These are phyloP conservation scores for Stictocephala bisonia DNA, from an alignment of 2,888 invertebrate species.

Conservation along the genomic window DNA sequence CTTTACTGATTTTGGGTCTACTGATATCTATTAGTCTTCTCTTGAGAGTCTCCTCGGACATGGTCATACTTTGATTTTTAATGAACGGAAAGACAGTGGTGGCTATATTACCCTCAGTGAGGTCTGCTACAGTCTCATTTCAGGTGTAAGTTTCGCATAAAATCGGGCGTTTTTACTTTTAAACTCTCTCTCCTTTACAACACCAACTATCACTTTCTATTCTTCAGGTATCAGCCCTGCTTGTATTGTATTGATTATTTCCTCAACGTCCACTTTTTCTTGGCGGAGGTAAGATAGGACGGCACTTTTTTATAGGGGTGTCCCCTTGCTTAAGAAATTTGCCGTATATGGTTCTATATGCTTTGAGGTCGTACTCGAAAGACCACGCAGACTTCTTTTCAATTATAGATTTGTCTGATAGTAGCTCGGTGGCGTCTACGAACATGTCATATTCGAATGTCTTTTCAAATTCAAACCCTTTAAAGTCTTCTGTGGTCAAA, in stretches of 20 bases:
- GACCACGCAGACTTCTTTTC: not conserved
- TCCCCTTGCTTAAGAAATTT: not conserved
- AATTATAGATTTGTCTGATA: conserved; percentile 13
- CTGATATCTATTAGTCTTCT: not conserved
- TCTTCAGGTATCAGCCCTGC: not conserved
- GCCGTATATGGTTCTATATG: not conserved
- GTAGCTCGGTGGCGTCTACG: not conserved
- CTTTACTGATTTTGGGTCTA: not conserved
- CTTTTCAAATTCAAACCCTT: not conserved
- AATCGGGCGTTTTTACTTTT: not conserved
- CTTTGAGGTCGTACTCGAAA: not conserved
- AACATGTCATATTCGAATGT: not conserved
- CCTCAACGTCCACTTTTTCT: no score
- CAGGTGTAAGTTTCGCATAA: not conserved
- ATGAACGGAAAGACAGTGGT: not conserved
- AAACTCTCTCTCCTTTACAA: not conserved
- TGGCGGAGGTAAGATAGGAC: no score
- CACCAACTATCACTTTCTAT: not conserved
- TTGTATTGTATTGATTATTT: not conserved
- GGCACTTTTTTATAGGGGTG: no score
- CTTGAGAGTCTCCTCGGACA: not conserved
- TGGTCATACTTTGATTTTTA: not conserved
- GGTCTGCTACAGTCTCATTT: not conserved
- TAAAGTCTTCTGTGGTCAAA: not conserved
- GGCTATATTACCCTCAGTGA: not conserved